Evolutionary conservation across 2,888 invertebrate genomes (phyloP).

Genomic region (Sylvicola fuscatus): DNA sequence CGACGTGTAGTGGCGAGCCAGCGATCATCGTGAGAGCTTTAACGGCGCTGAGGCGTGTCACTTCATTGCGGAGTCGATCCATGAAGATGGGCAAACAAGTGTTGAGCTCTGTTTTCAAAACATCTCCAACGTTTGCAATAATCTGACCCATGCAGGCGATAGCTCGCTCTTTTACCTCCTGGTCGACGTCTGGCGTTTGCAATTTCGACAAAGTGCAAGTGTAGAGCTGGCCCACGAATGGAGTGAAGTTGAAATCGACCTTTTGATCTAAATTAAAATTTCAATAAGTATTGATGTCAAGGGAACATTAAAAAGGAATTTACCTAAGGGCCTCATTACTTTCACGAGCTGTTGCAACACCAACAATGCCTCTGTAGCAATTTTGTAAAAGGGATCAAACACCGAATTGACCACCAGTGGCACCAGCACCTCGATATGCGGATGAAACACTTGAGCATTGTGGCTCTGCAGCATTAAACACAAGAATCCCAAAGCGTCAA

Average conservation of each 20-base stretch:
- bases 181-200: constrained; percentile 91
- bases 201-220: constrained; percentile 67
- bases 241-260: constrained; percentile 47
- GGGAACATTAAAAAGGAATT: background rate
- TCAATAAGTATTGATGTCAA: background rate
- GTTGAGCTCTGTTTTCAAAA: constrained; percentile 53
- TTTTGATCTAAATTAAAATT: constrained; percentile 12
- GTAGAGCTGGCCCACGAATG: constrained; percentile 65
- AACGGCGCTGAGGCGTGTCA: constrained; percentile 88
- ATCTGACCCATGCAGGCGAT: constrained; percentile 95
- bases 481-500: constrained; percentile 86
- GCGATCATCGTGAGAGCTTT: constrained; percentile 91
- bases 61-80: constrained; percentile 90
- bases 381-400: constrained; percentile 94
- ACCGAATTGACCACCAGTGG: constrained; percentile 79
- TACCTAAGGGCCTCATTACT: constrained; percentile 72
- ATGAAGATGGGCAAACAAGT: constrained; percentile 85
- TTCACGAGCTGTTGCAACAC: constrained; percentile 87
- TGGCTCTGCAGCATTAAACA: constrained; percentile 22
- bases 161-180: constrained; percentile 96
- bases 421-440: constrained; percentile 54
- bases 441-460: constrained; percentile 40
- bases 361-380: constrained; percentile 86
- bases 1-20: constrained; percentile 68
- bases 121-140: constrained; percentile 79